Base-by-base conservation (phyloP, 92 coral and sea anemone species). In the Metridium senile region DNA sequence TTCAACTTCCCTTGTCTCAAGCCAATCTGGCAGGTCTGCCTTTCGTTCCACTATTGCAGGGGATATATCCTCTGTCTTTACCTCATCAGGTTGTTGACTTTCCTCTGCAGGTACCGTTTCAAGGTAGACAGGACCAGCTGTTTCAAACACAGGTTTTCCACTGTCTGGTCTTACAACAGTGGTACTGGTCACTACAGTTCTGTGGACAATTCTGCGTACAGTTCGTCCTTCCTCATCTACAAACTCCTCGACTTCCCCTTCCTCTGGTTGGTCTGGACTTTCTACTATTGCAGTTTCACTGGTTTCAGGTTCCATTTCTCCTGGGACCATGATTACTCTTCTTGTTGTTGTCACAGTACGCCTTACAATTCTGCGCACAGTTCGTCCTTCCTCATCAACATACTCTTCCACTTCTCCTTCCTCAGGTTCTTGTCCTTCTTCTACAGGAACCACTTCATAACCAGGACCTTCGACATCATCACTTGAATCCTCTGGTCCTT, bases 221-320 rank as follows among this genome's bases (percentile, higher is more conserved):
- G 57, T 84, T 13, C 90, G 88, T 13, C 98, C 98, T 33, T 76
- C 63, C 0, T 85, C 85, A 80, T 91, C 93, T 27, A 77, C 33
- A 68, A 71, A 88, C 10, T 71, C 93, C 71, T 92, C 91, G 56
- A 86, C 47, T 56, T 70, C 77, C 28, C 70, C 89, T 47, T 80
- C 86, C 18, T 70, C 86, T 31, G 30, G 35, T 8, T 52, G 46
- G 16, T 75, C 58, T 23, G 2, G 22, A 0, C 76, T 73, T 29
- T 81, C 81, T n/a, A 86, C 74, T 26, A 43, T 63, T 19, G 75
- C 80, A 21, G 90, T 82, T 33, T 81, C 86, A 16, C 69, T 71
- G 26, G 76, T 56, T 66, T 86, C 83, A 33, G 75, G 75, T 59
- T 43, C 69, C 2, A 32, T 62, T 2, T 72, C 49, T 19, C 0